Evolutionary conservation across 2,888 invertebrate species (phyloP).

Genomic region (Apotomis turbidana): DNA sequence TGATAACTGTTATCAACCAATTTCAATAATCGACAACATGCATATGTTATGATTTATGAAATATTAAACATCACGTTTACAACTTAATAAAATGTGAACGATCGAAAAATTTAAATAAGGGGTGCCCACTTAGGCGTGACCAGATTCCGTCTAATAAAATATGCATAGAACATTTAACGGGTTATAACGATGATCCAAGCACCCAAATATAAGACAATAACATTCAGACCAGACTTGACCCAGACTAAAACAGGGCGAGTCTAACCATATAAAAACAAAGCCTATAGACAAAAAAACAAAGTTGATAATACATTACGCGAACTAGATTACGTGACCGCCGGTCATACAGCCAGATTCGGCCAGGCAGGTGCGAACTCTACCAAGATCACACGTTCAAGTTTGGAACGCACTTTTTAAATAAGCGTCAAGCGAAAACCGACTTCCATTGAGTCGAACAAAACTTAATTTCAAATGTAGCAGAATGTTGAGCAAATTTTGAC

Average conservation of each 20-base stretch:
- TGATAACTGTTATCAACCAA: too few species aligned
- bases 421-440: neutral
- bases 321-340: conserved; percentile 37
- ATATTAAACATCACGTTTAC: too few species aligned
- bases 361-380: conserved; percentile 38
- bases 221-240: conserved; percentile 39
- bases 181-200: conserved; percentile 25
- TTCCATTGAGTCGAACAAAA: neutral
- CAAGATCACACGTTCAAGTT: conserved; percentile 29
- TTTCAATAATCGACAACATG: too few species aligned
- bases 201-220: conserved; percentile 37
- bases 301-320: conserved; percentile 20
- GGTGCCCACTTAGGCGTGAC: neutral
- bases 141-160: neutral
- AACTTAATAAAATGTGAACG: neutral
- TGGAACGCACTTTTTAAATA: conserved; percentile 20
- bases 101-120: neutral
- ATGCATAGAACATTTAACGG: conserved; percentile 17
- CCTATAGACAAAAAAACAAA: neutral
- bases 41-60: too few species aligned
- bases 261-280: conserved; percentile 3
- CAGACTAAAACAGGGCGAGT: conserved; percentile 35
- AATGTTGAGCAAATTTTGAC: conserved; percentile 16
- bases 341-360: conserved; percentile 29
- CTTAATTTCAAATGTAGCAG: conserved; percentile 1